A percentile compares a stretch with the other conserved stretches of the same genome.
phyloP scores from a whole-genome alignment of 2,113 vertebrate genomes.

The Acinonyx jubatus region DNA sequence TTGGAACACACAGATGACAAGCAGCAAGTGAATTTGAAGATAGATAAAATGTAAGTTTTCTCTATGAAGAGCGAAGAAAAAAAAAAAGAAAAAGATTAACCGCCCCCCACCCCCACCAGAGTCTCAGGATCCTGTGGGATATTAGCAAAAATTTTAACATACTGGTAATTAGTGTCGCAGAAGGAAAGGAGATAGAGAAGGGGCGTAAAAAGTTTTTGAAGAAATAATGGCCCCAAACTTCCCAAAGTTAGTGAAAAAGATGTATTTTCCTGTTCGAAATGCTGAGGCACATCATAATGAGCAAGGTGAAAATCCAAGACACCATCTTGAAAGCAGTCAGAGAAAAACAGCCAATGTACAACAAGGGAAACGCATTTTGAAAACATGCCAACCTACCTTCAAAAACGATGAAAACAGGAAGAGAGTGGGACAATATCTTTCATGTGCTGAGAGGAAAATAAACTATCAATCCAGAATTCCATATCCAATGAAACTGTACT shows the following conservation, averaged over 20 bases:
- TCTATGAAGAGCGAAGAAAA: background rate
- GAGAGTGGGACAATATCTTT: background rate
- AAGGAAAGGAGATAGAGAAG: background rate
- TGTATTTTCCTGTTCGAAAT: background rate
- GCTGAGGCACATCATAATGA: background rate
- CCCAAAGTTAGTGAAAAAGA: background rate
- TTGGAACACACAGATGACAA: background rate
- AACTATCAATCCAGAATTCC: background rate
- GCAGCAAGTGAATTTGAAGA: background rate
- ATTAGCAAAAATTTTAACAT: background rate
- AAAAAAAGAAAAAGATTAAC: background rate
- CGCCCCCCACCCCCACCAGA: background rate
- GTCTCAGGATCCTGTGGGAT: background rate
- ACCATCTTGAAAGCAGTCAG: background rate
- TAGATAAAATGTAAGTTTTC: background rate
- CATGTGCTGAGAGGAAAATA: background rate
- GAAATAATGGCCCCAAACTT: background rate
- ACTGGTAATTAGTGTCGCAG: background rate
- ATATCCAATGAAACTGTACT: background rate
- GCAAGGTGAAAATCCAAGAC: background rate
- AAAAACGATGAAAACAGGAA: background rate
- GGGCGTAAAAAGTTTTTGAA: background rate
- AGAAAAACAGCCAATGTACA: background rate
- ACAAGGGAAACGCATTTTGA: background rate
- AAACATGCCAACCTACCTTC: background rate